Conservation (phyloP, 2,113 vertebrate species). For the Gymnarchus niloticus region DNA sequence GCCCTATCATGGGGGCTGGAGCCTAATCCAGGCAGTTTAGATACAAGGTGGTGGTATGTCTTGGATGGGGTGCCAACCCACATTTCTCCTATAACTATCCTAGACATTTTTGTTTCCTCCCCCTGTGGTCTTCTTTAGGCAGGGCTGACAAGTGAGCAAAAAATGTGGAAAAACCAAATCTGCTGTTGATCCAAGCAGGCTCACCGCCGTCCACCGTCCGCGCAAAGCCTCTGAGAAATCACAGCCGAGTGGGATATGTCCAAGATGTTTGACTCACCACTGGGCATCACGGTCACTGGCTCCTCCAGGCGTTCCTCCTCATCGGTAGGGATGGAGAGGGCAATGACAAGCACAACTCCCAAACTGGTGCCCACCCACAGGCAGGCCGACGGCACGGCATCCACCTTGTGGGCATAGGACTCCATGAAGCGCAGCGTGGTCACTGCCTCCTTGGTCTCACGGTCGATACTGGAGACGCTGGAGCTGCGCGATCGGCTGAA, state of each 20-base stretch:
- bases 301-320: conserved; percentile 87
- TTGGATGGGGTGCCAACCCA: too few relatives aligned
- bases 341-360: conserved; percentile 82
- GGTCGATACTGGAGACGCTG: conserved; percentile 96
- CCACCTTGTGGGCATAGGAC: conserved; percentile 80
- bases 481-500: conserved; percentile 96
- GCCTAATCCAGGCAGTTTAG: too few relatives aligned
- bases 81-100: neutral
- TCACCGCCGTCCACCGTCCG: neutral
- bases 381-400: conserved; percentile 73
- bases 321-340: conserved; percentile 77
- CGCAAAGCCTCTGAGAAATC: neutral
- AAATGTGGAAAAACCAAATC: neutral
- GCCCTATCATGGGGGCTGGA: too few relatives aligned
- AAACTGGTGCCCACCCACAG: conserved; percentile 95
- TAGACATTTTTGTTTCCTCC: neutral
- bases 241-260: neutral
- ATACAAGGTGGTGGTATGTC: neutral
- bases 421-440: conserved; percentile 90
- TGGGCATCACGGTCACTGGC: conserved; percentile 75
- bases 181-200: neutral
- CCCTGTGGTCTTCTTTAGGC: neutral
- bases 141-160: neutral
- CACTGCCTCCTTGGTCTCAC: conserved; percentile 89
- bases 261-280: conserved; percentile 65